Base-by-base conservation (phyloP, 2,797 vertebrate species). In the Linurgus olivaceus region DNA sequence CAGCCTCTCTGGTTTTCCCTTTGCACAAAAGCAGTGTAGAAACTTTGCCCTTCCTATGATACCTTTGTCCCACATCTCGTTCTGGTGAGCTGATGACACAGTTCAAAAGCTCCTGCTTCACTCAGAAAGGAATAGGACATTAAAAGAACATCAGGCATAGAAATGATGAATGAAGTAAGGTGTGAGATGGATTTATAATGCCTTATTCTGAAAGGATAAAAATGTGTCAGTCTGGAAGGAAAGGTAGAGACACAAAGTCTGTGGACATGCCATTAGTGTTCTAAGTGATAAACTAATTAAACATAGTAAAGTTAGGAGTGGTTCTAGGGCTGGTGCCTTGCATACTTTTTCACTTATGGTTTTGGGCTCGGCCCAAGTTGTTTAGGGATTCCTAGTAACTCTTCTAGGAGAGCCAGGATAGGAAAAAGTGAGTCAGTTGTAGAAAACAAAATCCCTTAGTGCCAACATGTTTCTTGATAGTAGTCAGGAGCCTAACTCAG, bases 221-320 rank as follows among this genome's bases (percentile, higher is more conserved):
- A 90, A 73, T 47, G 7, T 50, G 29, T 81, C 37, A 51, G 20
- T 91, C 83, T 85, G 58, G 61, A 48, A 57, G 42, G 21, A 54
- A 90, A 88, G 31, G 55, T 16, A 63, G 63, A 51, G 44, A 52
- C 75, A 40, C 15, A 28, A 72, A 66, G 47, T 88, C 70, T 88
- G 59, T 65, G 57, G 82, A 57, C 40, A 57, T 66, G 38, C 81
- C 80, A 57, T 88, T 91, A 86, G 38, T 74, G 38, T 73, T 75
- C 59, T 51, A 88, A 35, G 52, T 84, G 89, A 95, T 93, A 94
- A 91, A 95, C 86, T 92, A 82, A 92, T 90, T 91, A 96, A 95
- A 95, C 73, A 88, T 29, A 70, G 73, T 94, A 85, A 88, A 90
- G 65, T 89, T 95, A 92, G 85, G 92, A 93, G 93, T 93, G 88